Evolutionary conservation across 2,888 invertebrate genomes (phyloP).

Genomic region (Zhuqinia jingwanae): DNA sequence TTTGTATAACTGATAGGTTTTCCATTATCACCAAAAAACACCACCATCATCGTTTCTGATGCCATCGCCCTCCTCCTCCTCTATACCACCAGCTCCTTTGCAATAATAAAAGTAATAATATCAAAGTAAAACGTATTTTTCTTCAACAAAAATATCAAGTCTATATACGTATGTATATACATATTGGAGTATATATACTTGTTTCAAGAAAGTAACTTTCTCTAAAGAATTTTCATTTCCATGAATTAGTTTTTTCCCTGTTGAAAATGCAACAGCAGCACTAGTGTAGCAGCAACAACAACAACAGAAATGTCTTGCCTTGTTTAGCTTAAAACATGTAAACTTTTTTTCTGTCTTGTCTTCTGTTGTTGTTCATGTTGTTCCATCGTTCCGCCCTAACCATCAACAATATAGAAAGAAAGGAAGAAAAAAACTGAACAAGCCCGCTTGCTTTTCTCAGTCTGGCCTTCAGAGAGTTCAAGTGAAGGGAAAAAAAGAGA

Average conservation of each 20-base stretch:
- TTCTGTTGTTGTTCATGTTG: slow-evolving; percentile 35
- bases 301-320: slow-evolving; percentile 47
- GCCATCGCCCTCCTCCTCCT: background rate
- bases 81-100: background rate
- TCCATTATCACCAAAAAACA: slow-evolving; percentile 12
- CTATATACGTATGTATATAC: background rate
- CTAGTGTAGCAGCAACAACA: no score
- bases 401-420: slow-evolving; percentile 53
- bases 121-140: background rate
- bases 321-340: slow-evolving; percentile 48
- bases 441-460: slow-evolving; percentile 37
- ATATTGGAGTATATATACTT: background rate
- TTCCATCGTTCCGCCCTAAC: slow-evolving; percentile 63
- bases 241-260: slow-evolving; percentile 59
- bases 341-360: slow-evolving; percentile 47
- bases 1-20: slow-evolving; percentile 22
- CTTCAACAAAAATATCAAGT: background rate
- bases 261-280: slow-evolving; percentile 60
- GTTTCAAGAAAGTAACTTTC: slow-evolving; percentile 33
- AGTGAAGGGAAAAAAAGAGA: background rate
- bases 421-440: slow-evolving; percentile 15
- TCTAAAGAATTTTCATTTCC: slow-evolving; percentile 70
- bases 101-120: no score
- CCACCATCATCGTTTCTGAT: background rate
- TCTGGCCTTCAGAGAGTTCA: slow-evolving; percentile 55